Evolutionary conservation across 2,113 vertebrate species (phyloP).

Genomic region (Grammomys surdaster): DNA sequence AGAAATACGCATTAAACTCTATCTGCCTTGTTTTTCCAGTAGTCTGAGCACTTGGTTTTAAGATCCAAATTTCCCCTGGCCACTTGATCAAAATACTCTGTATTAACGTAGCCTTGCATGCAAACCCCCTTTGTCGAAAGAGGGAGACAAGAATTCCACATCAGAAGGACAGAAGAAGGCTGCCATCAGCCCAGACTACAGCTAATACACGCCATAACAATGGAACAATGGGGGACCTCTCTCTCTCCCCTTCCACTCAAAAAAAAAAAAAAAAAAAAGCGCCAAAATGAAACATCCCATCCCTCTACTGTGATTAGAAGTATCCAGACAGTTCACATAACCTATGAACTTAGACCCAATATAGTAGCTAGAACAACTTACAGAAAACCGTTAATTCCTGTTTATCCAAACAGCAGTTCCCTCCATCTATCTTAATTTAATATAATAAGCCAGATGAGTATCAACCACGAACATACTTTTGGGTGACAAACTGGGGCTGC

Average conservation of each 20-base stretch:
- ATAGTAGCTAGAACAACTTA: not conserved
- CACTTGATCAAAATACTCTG: not conserved
- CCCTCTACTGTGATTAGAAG: not conserved
- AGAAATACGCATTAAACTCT: not conserved
- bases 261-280: not conserved
- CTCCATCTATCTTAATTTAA: not conserved
- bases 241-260: not conserved
- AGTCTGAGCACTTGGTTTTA: not conserved
- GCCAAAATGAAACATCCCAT: not conserved
- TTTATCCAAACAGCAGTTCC: not conserved
- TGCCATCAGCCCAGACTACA: not conserved
- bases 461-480: constrained; percentile 89
- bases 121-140: not conserved
- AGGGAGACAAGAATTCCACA: not conserved
- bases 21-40: not conserved
- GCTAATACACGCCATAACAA: not conserved
- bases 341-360: not conserved
- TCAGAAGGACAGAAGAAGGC: not conserved
- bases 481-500: constrained; percentile 91
- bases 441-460: not conserved
- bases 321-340: not conserved
- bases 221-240: too few species aligned
- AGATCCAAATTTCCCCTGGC: not conserved
- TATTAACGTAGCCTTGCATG: not conserved
- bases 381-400: not conserved